Evolutionary conservation across 2,797 vertebrate genomes (phyloP), one percentile per base, ranked within the genome.

Genomic region (Carcharodon carcharias): DNA sequence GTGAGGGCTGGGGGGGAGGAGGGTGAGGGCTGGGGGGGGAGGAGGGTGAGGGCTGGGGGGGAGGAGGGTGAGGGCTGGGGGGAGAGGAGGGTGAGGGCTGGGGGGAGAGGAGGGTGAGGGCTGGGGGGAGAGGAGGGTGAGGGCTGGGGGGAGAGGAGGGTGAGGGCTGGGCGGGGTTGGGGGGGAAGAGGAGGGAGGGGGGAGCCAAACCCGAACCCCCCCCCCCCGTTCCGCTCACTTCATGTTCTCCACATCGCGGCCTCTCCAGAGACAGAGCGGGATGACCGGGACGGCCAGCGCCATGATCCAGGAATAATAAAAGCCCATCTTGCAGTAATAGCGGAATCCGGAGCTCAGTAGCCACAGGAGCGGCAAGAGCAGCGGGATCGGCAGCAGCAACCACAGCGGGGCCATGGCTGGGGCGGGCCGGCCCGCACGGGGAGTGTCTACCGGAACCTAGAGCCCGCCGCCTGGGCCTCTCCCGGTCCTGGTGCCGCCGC

Each of bases 331-430:
- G 96, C 96, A 63, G 96, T 96, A 96, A 96, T 96, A 96, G 96
- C 96, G 96, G 87, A 40, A 96, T 96, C 69, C 95, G 93, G 69
- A 40, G 85, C 50, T 92, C 56, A 40, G 9, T 96, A 96, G 82
- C 96, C 89, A 96, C 93, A 94, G 96, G 96, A 97, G 96, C 96
- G 96, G 97, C 31, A 56, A 4, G 31, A 12, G 92, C 89, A 71
- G 88, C 67, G 18, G 63, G 69, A 31, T 5, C 40, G 69, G 40
- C 12, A 95, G 58, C 54, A 14, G 96, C 9, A 56, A 45, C 96
- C 65, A 85, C 16, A 77, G n/a, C 82, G 21, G 95, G 71, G 69
- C 50, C 67, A 92, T 96, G 96, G 96, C 94, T 14, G 63, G 50
- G 92, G 40, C 73, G 0, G 67, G 73, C 56, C 96, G 67, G 96